Evolutionary conservation across 2,888 invertebrate species (phyloP).

Genomic region (Hylaea fasciaria): DNA sequence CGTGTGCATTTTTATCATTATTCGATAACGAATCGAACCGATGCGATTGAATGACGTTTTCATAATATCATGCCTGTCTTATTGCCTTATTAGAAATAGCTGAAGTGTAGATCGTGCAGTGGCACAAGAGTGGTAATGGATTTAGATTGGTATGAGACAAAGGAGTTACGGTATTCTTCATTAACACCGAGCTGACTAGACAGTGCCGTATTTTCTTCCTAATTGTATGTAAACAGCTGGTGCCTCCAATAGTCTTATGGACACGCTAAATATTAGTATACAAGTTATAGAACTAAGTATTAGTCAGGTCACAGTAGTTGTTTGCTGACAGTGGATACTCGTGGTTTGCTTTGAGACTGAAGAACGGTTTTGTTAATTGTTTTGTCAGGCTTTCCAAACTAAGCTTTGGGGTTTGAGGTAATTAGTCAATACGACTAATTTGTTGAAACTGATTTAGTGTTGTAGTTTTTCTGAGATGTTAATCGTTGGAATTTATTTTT

Average conservation of each 20-base stretch:
- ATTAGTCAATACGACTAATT: slow-evolving; percentile 13
- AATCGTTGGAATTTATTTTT: not conserved
- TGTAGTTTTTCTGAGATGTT: not conserved
- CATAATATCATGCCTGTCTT: too few species aligned
- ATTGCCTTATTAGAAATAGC: too few species aligned
- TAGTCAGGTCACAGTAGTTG: slow-evolving; percentile 35
- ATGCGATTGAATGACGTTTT: too few species aligned
- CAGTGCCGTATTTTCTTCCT: slow-evolving; percentile 20
- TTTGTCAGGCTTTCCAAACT: slow-evolving; percentile 14
- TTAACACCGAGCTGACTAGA: slow-evolving; percentile 37
- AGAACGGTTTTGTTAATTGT: slow-evolving; percentile 17
- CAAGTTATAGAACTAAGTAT: slow-evolving; percentile 36
- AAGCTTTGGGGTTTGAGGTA: slow-evolving; percentile 4
- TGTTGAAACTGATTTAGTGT: slow-evolving; percentile 8
- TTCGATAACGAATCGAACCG: too few species aligned
- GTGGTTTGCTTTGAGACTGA: slow-evolving; percentile 32
- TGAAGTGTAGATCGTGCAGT: too few species aligned
- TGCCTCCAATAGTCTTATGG: slow-evolving; percentile 23
- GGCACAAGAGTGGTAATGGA: too few species aligned
- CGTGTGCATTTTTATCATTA: too few species aligned
- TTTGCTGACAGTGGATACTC: slow-evolving; percentile 29
- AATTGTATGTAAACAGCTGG: slow-evolving; percentile 30
- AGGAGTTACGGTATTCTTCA: slow-evolving; percentile 25
- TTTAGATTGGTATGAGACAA: too few species aligned
- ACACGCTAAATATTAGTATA: slow-evolving; percentile 40